These are phyloP conservation scores for Girardinus metallicus DNA, from an alignment of 2,797 vertebrate genomes.

Conservation along the genomic window DNA sequence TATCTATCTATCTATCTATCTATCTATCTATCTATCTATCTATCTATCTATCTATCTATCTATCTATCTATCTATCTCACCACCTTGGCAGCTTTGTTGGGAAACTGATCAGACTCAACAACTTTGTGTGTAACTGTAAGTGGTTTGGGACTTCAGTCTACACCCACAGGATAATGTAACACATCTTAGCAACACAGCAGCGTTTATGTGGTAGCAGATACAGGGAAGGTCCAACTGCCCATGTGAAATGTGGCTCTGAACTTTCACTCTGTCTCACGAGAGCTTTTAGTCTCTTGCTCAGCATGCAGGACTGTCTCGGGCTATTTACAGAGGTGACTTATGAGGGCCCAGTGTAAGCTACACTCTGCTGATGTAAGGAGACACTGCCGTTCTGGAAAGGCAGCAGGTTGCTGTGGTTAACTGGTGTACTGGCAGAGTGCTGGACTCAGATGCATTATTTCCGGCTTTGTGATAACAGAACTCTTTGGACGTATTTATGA, in stretches of 20 bases:
- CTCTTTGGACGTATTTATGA: slow-evolving; percentile 7
- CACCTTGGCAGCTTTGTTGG: slow-evolving; percentile 37
- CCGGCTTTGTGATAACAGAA: not conserved
- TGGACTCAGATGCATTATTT: slow-evolving; percentile 35
- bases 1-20: no score
- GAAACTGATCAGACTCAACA: slow-evolving; percentile 56
- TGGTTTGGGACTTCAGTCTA: slow-evolving; percentile 41
- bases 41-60: no score
- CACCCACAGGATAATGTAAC: slow-evolving; percentile 15
- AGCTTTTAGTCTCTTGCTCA: slow-evolving; percentile 54
- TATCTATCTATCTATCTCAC: slow-evolving; percentile 28
- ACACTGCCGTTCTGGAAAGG: slow-evolving; percentile 63
- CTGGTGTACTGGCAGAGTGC: slow-evolving; percentile 35
- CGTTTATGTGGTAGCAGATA: slow-evolving; percentile 22
- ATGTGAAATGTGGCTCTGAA: slow-evolving; percentile 44
- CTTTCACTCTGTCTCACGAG: slow-evolving; percentile 34
- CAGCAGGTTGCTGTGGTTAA: slow-evolving; percentile 30
- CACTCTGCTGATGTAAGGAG: slow-evolving; percentile 71
- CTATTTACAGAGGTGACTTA: slow-evolving; percentile 77
- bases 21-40: no score
- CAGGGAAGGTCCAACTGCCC: slow-evolving; percentile 10
- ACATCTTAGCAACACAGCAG: slow-evolving; percentile 9
- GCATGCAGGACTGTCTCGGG: slow-evolving; percentile 53
- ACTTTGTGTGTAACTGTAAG: slow-evolving; percentile 48
- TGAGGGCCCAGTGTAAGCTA: slow-evolving; percentile 54